Evolutionary conservation across 2,797 vertebrate species (phyloP), one percentile per base, ranked within the genome.

Genomic region (Acomys russatus): DNA sequence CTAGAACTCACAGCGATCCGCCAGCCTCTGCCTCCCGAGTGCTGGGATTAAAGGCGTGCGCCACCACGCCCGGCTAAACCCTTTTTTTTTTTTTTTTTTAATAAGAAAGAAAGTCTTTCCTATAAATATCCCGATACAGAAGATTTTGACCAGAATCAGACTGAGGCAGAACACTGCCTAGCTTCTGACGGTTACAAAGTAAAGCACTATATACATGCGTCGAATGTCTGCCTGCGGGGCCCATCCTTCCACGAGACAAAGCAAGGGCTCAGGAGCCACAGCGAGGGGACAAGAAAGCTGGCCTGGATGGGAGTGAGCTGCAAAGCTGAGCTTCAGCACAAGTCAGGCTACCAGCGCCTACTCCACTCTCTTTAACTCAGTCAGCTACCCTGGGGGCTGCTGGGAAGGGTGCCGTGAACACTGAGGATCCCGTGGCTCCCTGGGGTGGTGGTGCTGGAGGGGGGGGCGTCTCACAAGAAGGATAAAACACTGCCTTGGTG

Each of bases 71-170:
- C n/a, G n/a, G n/a, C n/a, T n/a, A n/a, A n/a, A n/a, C n/a, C n/a
- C n/a, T n/a, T n/a, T n/a, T n/a, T n/a, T n/a, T n/a, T n/a, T n/a
- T 56, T 77, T 77, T 77, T 77, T 38, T 14, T 9, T 44, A 63
- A 80, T 28, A 49, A 71, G 61, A 90, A 25, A 1, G 22, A 54
- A n/a, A 44, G 44, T 44, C 56, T 85, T 96, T 66, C 25, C 51
- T 63, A 78, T 5, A 18, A 33, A 96, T 82, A 59, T 87, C 78
- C 33, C 28, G 25, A 73, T 14, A 71, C 51, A 66, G 54, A 92
- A 61, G 59, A 95, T 56, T 56, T 88, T 64, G 61, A 76, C 74
- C 64, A 82, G 54, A 61, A 59, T 78, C 70, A 85, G 68, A 86
- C 30, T 11, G 94, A 92, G 63, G 71, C 0, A 88, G 0, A 35